Percentiles rank a stretch among this genome's conserved stretches.
Conservation (phyloP, 1,140 invertebrate species). For the Lucilia sericata region DNA sequence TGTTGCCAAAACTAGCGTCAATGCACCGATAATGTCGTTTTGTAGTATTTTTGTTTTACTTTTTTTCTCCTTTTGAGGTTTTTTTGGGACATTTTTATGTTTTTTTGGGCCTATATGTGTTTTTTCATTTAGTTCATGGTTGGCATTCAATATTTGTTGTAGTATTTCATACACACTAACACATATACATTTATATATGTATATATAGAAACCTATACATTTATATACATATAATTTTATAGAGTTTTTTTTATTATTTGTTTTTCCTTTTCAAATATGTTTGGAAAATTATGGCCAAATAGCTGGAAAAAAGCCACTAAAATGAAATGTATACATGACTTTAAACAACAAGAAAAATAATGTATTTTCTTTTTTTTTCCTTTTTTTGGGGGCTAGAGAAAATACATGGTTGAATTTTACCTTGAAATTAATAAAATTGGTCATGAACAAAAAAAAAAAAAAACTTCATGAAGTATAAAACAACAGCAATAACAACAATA, state of each 20-base stretch:
- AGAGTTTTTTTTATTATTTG: conserved; percentile 21
- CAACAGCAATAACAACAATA: background rate
- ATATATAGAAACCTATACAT: background rate
- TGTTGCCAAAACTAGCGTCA: conserved; percentile 26
- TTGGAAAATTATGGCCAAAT: conserved; percentile 33
- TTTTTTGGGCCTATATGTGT: background rate
- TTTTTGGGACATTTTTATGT: conserved; percentile 3
- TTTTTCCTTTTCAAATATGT: conserved; percentile 34
- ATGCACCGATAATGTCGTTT: conserved; percentile 22
- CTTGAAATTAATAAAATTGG: conserved; percentile 24
- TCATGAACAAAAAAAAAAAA: background rate
- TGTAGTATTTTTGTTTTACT: background rate
- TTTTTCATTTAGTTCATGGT: conserved; percentile 4
- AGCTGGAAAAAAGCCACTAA: background rate
- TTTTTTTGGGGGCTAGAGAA: background rate
- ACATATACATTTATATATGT: no score
- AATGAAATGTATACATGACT: conserved; percentile 15
- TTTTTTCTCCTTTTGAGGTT: background rate
- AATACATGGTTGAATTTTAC: background rate
- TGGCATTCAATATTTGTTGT: background rate
- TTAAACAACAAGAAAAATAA: background rate
- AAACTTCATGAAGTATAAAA: background rate
- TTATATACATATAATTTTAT: conserved; percentile 25
- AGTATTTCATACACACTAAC: no score
- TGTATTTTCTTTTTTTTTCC: background rate